phyloP scores from a whole-genome alignment of 2,113 vertebrate species.

The Acanthisitta chloris region DNA sequence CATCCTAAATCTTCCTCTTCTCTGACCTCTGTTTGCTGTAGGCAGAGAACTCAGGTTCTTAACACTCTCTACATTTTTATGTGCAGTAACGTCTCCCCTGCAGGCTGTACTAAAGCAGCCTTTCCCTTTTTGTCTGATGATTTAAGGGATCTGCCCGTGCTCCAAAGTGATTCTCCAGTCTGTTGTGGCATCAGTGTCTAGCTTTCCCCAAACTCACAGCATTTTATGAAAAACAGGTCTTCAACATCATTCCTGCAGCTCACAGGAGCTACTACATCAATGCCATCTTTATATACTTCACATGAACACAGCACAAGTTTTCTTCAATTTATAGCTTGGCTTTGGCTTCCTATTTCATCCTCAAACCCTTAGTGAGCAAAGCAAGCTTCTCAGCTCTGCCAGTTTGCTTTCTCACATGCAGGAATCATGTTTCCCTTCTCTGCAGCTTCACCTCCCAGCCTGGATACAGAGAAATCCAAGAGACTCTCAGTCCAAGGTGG shows the following conservation, averaged over 20 bases:
- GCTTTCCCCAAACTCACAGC: background rate
- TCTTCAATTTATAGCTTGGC: background rate
- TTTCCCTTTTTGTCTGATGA: background rate
- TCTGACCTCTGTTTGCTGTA: background rate
- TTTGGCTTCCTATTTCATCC: background rate
- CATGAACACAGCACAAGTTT: background rate
- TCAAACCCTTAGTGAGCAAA: background rate
- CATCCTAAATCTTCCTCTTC: background rate
- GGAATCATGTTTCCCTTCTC: background rate
- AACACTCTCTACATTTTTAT: background rate
- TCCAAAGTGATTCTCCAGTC: background rate
- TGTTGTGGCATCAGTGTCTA: background rate
- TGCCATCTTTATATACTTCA: background rate
- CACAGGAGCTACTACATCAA: background rate
- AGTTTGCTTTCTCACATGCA: background rate
- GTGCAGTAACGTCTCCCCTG: background rate
- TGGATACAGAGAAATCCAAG: background rate
- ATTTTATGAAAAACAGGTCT: background rate
- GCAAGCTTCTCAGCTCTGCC: background rate
- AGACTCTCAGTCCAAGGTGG: background rate
- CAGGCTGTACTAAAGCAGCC: background rate
- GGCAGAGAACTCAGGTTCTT: background rate
- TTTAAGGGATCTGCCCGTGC: background rate
- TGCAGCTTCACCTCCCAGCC: background rate
- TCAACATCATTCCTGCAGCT: background rate